These are phyloP conservation scores for Neoarius graeffei DNA, from an alignment of 2,113 vertebrate genomes.

Conservation along the genomic window DNA sequence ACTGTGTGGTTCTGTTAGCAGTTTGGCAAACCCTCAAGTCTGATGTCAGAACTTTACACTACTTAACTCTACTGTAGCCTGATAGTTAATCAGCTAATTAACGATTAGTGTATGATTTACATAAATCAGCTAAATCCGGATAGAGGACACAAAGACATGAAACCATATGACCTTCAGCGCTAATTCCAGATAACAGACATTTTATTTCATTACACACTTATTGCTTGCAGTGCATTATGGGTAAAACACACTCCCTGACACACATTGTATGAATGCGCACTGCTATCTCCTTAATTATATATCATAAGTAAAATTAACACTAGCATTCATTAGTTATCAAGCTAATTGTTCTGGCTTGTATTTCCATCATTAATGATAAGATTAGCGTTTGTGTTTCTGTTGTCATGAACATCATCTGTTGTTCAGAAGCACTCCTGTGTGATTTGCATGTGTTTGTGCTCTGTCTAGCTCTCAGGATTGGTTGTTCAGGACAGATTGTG, in stretches of 20 bases:
- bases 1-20: not conserved
- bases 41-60: constrained; percentile 6
- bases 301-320: not conserved
- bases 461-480: not conserved
- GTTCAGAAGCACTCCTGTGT: not conserved
- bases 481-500: not conserved
- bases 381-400: not conserved
- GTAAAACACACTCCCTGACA: not conserved
- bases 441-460: not conserved
- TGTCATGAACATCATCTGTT: not conserved
- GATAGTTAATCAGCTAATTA: not conserved
- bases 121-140: not conserved
- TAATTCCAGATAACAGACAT: not conserved
- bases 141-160: not conserved
- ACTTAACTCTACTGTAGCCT: not conserved
- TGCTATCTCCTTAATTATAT: not conserved
- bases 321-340: not conserved
- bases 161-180: not conserved
- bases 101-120: not conserved
- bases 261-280: not conserved
- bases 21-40: not conserved
- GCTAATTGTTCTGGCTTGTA: not conserved
- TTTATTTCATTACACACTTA: not conserved
- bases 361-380: not conserved
- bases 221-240: not conserved